phyloP scores from a whole-genome alignment of 2,888 invertebrate genomes.

The Lepidonotus clava region DNA sequence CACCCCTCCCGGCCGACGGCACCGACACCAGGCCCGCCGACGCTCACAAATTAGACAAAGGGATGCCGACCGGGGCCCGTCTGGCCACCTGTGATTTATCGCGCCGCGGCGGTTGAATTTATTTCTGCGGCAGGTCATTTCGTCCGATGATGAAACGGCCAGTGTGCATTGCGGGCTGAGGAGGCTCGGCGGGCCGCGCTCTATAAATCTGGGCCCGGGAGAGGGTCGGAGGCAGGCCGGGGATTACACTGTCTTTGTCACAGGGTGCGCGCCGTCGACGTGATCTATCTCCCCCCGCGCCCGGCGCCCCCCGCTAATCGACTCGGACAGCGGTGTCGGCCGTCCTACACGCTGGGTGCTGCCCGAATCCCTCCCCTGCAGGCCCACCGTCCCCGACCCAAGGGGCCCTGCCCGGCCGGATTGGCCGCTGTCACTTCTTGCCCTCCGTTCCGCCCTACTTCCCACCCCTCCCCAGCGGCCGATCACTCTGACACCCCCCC shows the following conservation, averaged over 20 bases:
- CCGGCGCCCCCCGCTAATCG: background rate
- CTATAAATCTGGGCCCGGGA: background rate
- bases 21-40: too few species aligned
- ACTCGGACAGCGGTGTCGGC: background rate
- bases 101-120: background rate
- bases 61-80: background rate
- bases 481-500: too few species aligned
- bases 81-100: background rate
- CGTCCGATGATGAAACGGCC: background rate
- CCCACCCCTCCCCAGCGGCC: too few species aligned
- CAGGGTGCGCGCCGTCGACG: background rate
- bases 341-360: too few species aligned
- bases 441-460: too few species aligned
- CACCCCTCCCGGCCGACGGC: too few species aligned
- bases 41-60: conserved; percentile 17
- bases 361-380: too few species aligned
- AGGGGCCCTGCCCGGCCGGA: too few species aligned
- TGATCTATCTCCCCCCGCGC: background rate
- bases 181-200: background rate
- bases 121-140: background rate
- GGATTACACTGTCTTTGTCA: conserved; percentile 15
- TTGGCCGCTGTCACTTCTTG: too few species aligned
- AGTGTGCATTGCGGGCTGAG: background rate
- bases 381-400: too few species aligned
- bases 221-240: background rate